Evolutionary conservation across 2,888 invertebrate species (phyloP).

Genomic region (Drosophila nr. medialis): DNA sequence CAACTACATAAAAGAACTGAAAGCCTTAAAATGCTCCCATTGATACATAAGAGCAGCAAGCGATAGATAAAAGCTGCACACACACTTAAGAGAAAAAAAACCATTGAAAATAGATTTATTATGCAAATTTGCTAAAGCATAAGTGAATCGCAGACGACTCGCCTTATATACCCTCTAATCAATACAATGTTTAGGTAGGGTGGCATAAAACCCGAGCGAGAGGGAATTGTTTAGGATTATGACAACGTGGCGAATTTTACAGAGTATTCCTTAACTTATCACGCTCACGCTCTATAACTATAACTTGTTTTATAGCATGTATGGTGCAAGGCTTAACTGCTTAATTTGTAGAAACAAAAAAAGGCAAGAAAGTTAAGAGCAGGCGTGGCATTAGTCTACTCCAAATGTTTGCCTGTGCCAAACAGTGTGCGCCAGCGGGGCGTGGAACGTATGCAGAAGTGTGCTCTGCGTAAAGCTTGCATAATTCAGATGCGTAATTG

Average conservation of each 20-base stretch:
- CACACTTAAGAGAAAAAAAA: conserved; percentile 42
- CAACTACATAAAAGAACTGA: conserved; percentile 55
- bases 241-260: background rate
- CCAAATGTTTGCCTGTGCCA: conserved; percentile 35
- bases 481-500: conserved; percentile 72
- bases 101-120: conserved; percentile 81
- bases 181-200: background rate
- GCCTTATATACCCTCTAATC: conserved; percentile 35
- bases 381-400: conserved; percentile 49
- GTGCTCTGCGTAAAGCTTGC: conserved; percentile 57
- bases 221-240: background rate
- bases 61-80: conserved; percentile 36
- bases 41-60: conserved; percentile 52
- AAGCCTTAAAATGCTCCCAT: conserved; percentile 54
- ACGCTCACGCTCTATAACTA: fast-evolving
- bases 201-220: background rate
- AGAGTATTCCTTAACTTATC: conserved; percentile 14
- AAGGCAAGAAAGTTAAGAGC: conserved; percentile 24
- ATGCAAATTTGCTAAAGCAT: conserved; percentile 75
- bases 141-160: conserved; percentile 61
- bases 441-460: background rate
- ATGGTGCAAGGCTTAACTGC: conserved; percentile 63
- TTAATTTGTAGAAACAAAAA: conserved; percentile 63
- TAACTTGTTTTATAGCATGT: conserved; percentile 27
- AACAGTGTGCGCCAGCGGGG: conserved; percentile 6